Evolutionary conservation across 2,113 vertebrate genomes (phyloP), one percentile per base, ranked within the genome.

Genomic region (Chinchilla lanigera): DNA sequence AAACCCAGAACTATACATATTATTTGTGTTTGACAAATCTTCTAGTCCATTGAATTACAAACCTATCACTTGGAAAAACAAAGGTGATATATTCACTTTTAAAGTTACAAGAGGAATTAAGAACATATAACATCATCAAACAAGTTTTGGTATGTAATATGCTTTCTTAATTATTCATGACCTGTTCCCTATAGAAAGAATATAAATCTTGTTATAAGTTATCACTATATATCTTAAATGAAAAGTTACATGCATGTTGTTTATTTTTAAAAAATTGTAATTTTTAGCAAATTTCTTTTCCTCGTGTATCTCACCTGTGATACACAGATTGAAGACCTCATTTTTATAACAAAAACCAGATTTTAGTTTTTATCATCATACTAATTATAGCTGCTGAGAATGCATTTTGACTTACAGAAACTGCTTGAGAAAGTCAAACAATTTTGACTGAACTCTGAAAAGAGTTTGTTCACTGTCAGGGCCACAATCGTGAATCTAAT

Each of bases 381-480:
- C 14, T 96, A 93, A 92, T 96, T 98, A 98, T 60, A 78, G 30
- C 84, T 89, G 60, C 44, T 94, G 86, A 96, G 95, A 96, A 91
- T 95, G 24, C 44, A 89, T 96, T 98, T 96, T 26, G 14, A 67
- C 65, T 67, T 35, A 67, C 14, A n/a, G 65, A 67, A 67, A n/a
- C 14, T 67, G 65, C 33, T 67, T n/a, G 33, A n/a, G 33, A 35
- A 67, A 67, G 65, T 93, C 3, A 41, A 93, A 12, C 3, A 96
- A 26, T 93, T 94, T 52, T 95, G 82, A 89, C 69, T 38, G 30
- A 85, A 87, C 86, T 93, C 96, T 93, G 41, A 95, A 91, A 77
- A 90, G 80, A 86, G 38, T 81, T 11, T 96, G 7, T 78, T 95
- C 71, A 78, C 88, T 20, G 5, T 92, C 30, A 86, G 50, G 85